Base-by-base conservation (phyloP, 1,140 invertebrate species). In the Ladona fulva region DNA sequence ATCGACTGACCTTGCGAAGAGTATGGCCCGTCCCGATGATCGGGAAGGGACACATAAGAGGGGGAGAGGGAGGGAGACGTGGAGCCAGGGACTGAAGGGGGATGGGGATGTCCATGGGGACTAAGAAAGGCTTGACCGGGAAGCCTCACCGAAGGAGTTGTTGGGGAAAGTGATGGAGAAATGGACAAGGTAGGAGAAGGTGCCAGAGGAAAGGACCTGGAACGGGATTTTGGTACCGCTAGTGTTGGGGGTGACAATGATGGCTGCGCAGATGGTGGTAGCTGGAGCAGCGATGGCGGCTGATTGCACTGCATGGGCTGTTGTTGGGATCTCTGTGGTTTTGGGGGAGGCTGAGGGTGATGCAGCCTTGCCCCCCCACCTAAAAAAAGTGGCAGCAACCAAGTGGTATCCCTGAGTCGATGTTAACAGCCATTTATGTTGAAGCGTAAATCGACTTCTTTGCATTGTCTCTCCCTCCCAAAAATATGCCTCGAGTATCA, bases 301-400 rank as follows among this genome's bases (percentile, higher is more conserved):
- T 66, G 52, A 22, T 16, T 19, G 52, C 52, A 66, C 52, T 16
- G 52, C 52, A 78, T 24, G 73, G 74, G 24, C n/a, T 59, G 75
- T 76, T 83, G 82, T 77, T 83, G 84, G n/a, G 81, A 82, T 74
- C 83, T 78, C 78, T 83, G 82, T 74, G 83, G 83, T 79, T 84
- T 84, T 74, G 82, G 83, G 59, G 83, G 83, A 79, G 83, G 80
- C 74, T 82, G 81, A 29, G 78, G 3, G 14, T 66, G 52, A 19
- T 66, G 52, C 52, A 66, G 52, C 52, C 52, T 16, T 66, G 5
- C 52, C 52, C 52, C 52, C n/a, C 52, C 52, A 66, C 52, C 52
- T 66, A 66, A 66, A 66, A 66, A 66, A n/a, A 16, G 52, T 3
- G n/a, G 52, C 52, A 66, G 52, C 12, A 66, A 66, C 52, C 52